phyloP scores from a whole-genome alignment of 2,888 invertebrate species.

The Xestia sexstrigata region DNA sequence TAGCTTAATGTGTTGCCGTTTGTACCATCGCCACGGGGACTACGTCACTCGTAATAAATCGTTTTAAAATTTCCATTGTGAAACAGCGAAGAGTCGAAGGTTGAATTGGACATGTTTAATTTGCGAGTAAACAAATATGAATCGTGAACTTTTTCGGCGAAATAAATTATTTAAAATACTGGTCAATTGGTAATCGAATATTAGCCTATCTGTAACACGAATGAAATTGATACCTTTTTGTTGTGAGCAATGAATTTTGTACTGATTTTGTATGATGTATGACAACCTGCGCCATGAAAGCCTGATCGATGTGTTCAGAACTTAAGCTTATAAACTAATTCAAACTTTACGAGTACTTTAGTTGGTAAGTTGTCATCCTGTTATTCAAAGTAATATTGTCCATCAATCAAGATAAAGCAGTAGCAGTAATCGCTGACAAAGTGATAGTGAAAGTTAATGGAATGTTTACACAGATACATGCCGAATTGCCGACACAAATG shows the following conservation, averaged over 20 bases:
- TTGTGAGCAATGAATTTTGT: constrained; percentile 5
- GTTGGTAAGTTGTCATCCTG: constrained; percentile 11
- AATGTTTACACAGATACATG: constrained; percentile 21
- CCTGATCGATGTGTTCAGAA: constrained; percentile 39
- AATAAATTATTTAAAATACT: constrained; percentile 20
- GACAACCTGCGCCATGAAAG: constrained; percentile 4
- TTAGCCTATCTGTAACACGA: not conserved
- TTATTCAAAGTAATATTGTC: not conserved
- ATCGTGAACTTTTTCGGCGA: constrained; percentile 20
- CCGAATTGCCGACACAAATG: constrained; percentile 6
- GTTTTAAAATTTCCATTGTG: constrained; percentile 50
- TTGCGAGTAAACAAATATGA: constrained; percentile 42
- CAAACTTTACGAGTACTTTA: constrained; percentile 5
- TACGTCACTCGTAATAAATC: constrained; percentile 44
- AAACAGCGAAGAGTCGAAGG: constrained; percentile 24
- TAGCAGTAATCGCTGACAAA: not conserved
- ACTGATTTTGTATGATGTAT: constrained; percentile 2
- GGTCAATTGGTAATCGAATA: constrained; percentile 14
- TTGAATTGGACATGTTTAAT: constrained; percentile 48
- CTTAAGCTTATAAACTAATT: constrained; percentile 22
- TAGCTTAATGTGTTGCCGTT: too few species aligned
- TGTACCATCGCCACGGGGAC: constrained; percentile 16
- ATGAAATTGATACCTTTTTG: not conserved
- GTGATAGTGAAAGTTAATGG: constrained; percentile 25
- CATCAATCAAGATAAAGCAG: not conserved